phyloP scores from a whole-genome alignment of 2,113 vertebrate genomes.

The Cebus imitator region DNA sequence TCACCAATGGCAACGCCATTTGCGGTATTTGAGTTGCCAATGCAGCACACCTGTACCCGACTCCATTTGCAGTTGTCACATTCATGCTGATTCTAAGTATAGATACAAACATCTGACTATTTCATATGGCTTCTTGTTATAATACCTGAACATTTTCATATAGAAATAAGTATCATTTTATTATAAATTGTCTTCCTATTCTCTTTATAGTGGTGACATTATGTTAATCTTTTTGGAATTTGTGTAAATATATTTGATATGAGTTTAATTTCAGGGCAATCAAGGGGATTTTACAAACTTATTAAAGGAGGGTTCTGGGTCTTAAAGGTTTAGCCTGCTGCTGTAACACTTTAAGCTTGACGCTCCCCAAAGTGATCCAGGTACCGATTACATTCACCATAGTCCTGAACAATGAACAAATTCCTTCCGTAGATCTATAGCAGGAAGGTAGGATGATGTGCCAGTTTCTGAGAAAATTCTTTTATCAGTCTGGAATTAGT shows the following conservation, averaged over 20 bases:
- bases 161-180: conserved; percentile 40
- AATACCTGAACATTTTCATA: conserved; percentile 64
- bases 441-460: background rate
- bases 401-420: background rate
- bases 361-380: background rate
- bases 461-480: background rate
- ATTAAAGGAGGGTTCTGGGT: background rate
- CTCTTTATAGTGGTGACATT: background rate
- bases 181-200: conserved; percentile 23
- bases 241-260: background rate
- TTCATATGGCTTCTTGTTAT: conserved; percentile 76
- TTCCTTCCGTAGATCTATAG: background rate
- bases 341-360: background rate
- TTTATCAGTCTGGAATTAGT: background rate
- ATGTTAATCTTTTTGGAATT: conserved; percentile 23
- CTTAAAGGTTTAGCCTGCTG: background rate
- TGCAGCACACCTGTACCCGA: conserved; percentile 70
- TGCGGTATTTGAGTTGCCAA: conserved; percentile 70
- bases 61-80: conserved; percentile 61
- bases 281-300: background rate
- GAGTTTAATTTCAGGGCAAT: background rate
- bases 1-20: conserved; percentile 72
- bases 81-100: conserved; percentile 70
- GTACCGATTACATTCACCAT: background rate
- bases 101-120: conserved; percentile 73